Base-by-base conservation (phyloP, 2,888 invertebrate species). In the Pammene aurita region DNA sequence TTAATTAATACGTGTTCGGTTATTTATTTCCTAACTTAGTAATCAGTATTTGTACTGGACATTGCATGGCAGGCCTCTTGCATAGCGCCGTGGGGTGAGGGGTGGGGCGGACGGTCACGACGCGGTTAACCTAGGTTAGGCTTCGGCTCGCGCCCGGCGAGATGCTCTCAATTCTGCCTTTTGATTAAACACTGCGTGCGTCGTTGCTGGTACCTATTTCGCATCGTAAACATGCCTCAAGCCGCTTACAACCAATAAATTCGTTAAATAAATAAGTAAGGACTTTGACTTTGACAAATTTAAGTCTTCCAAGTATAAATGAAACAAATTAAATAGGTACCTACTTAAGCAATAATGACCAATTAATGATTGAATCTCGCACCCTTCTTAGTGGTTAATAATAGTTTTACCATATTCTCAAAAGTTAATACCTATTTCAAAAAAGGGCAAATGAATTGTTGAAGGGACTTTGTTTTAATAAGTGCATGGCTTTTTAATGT, bases 111-210 rank as follows among this genome's bases (percentile, higher is more conserved):
- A 78, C 83, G 80, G 82, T 88, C 90, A 90, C 90, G 89, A 90
- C 83, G 88, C 85, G 86, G 88, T 88, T 88, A 84, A 86, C 87
- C 84, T 88, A 84, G 83, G 80, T 80, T 82, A 83, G 79, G 78
- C 82, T 81, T 77, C 77, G 80, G 78, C 72, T 71, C 72, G 74
- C 75, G 72, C 75, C 78, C 79, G 77, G 75, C 78, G 76, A 73
- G 72, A 72, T 57, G 72, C 76, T 74, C 75, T 75, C 75, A 74
- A 76, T 82, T 80, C 78, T 79, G 77, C 76, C 73, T 75, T 72
- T 72, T 73, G 73, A 75, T 73, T 74, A 74, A 72, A 75, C 73
- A 56, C 65, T 60, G 60, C 46, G 41, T 44, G 42, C 41, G 26
- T 65, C 50, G 48, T 14, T 44, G 57, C 18, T 66, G n/a, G 52